Conservation (phyloP, 2,797 vertebrate genomes). For the Gymnothorax reevesii region DNA sequence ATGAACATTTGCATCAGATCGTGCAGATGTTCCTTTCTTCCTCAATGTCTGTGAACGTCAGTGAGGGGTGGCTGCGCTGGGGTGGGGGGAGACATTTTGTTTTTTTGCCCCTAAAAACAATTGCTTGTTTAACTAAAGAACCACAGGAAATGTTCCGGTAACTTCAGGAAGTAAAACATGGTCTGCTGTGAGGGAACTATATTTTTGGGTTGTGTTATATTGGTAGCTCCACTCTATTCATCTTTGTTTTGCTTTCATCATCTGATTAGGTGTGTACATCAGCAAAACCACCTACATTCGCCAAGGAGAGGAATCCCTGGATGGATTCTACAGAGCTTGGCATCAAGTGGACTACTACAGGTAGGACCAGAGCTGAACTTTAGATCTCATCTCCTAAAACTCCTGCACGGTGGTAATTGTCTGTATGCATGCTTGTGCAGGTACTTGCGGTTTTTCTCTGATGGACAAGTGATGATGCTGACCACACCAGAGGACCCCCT, state of each 20-base stretch:
- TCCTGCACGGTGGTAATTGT: not conserved
- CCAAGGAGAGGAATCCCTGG: slow-evolving; percentile 95
- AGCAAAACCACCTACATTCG: slow-evolving; percentile 96
- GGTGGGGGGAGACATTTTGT: too few species aligned
- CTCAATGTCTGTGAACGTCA: too few species aligned
- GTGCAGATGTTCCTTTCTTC: too few species aligned
- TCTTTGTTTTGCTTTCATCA: not conserved
- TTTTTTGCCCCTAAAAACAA: too few species aligned
- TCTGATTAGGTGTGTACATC: slow-evolving; percentile 87
- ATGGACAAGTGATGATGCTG: slow-evolving; percentile 91
- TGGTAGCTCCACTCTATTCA: not conserved
- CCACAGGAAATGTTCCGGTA: not conserved
- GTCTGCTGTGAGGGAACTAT: not conserved
- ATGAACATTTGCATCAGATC: too few species aligned
- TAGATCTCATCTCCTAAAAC: not conserved
- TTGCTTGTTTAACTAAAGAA: not conserved
- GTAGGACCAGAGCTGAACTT: slow-evolving; percentile 62
- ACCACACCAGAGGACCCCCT: slow-evolving; percentile 93
- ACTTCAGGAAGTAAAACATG: not conserved
- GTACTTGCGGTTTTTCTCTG: slow-evolving; percentile 95
- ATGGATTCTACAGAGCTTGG: slow-evolving; percentile 97
- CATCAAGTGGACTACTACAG: slow-evolving; percentile 99
- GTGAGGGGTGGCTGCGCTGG: too few species aligned
- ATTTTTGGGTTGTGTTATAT: not conserved
- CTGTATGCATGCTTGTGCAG: slow-evolving; percentile 60